These are phyloP conservation scores for Tipula unca DNA, from an alignment of 2,888 invertebrate genomes.

Conservation along the genomic window DNA sequence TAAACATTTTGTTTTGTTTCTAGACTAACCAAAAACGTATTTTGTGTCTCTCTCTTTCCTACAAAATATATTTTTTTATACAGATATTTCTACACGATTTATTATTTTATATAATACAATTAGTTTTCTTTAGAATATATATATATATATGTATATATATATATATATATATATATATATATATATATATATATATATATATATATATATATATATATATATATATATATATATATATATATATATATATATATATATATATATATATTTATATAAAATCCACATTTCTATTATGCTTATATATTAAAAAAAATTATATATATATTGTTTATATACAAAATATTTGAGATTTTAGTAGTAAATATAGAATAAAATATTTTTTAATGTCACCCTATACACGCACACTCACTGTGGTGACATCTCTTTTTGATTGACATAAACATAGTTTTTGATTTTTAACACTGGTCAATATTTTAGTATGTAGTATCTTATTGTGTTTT, in stretches of 20 bases:
- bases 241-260: not conserved
- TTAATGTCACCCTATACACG: not conserved
- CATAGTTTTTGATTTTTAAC: not conserved
- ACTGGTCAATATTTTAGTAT: not conserved
- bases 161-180: not conserved
- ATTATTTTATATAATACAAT: not conserved
- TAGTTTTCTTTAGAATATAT: not conserved
- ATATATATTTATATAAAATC: not conserved
- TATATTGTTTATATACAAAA: not conserved
- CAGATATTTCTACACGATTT: not conserved
- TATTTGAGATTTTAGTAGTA: conserved; percentile 1
- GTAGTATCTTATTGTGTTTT: not conserved
- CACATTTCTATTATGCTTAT: not conserved
- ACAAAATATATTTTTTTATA: not conserved
- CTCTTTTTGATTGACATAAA: not conserved
- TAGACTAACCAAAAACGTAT: not conserved
- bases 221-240: not conserved
- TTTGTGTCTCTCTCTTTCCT: not conserved
- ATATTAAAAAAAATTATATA: not conserved
- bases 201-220: not conserved
- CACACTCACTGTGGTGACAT: not conserved
- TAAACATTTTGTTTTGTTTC: not conserved
- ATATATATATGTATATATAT: not conserved
- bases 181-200: not conserved
- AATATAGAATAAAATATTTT: not conserved